phyloP scores from a whole-genome alignment of 2,797 vertebrate genomes.

The Amblyraja radiata region DNA sequence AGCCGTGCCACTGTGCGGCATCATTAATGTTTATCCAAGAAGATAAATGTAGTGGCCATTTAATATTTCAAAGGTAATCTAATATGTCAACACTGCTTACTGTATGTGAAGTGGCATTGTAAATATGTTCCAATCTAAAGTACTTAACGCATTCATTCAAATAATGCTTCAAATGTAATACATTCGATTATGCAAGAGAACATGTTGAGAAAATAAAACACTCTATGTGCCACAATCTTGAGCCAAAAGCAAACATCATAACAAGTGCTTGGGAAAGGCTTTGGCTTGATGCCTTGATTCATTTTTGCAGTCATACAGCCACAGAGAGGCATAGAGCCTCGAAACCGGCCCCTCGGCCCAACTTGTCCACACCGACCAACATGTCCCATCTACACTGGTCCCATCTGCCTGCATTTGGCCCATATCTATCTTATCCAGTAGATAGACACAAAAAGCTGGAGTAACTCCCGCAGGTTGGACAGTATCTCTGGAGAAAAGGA shows the following conservation, averaged over 20 bases:
- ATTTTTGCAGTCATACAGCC: neutral
- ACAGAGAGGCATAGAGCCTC: no score
- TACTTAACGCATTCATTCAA: neutral
- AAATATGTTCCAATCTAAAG: neutral
- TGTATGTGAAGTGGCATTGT: neutral
- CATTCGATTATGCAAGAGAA: neutral
- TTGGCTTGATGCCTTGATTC: neutral
- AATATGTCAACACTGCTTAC: neutral
- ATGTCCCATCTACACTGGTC: no score
- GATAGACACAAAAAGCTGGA: no score
- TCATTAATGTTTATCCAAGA: neutral
- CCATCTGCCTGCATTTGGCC: no score
- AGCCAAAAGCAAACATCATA: conserved; percentile 21
- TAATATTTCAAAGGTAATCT: neutral
- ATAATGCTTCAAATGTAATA: neutral
- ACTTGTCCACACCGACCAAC: no score
- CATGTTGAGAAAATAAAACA: neutral
- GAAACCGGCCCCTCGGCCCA: no score
- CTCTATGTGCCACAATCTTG: neutral
- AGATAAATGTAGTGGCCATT: neutral
- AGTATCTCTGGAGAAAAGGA: no score
- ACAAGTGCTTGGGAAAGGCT: conserved; percentile 11
- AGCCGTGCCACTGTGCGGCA: no score
- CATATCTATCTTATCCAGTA: no score
- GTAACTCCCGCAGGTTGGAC: no score